Evolutionary conservation across 2,888 invertebrate genomes (phyloP), one percentile per base, ranked within the genome.

Genomic region (Clunio marinus): DNA sequence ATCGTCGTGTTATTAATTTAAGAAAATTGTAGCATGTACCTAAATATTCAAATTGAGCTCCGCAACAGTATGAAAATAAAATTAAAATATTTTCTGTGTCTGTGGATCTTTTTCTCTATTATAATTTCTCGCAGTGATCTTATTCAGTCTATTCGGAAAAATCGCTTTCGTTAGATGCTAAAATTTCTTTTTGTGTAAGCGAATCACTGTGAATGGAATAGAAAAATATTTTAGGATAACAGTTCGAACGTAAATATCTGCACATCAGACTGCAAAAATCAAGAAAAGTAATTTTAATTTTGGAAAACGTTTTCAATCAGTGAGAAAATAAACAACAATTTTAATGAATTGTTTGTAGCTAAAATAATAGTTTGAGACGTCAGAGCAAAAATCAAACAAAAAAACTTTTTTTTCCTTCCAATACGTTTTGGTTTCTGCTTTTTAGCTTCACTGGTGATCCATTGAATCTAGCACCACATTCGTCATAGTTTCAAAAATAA

Each of bases 61-160:
- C n/a, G 41, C 41, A n/a, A 15, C 2, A 63, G 63, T 46, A 63
- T 63, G 37, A 63, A 63, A 63, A 63, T 63, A 63, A 63, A 62
- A 63, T 22, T 10, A 37, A 17, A 22, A 17, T 32, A 58, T 32
- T n/a, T 25, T 51, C 25, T 58, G 28, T 60, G 60, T 35, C 41
- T 63, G 63, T 46, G 24, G 25, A 63, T 63, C 20, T 46, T 63
- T 45, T 41, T 63, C 28, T 41, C 17, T 22, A 51, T 51, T 22
- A 51, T 51, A 17, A 51, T 17, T 20, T 24, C 13, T 62, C 46
- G 25, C 63, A 15, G 25, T 5, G 27, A 24, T 25, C 27, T 35
- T 15, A 13, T 27, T 63, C 28, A 63, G 63, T 63, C 17, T 27
- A 45, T 46, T 45, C 22, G 45, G 46, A 46, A 63, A 63, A 63